Evolutionary conservation across 2,113 vertebrate species (phyloP).

Genomic region (Atrichornis clamosus): DNA sequence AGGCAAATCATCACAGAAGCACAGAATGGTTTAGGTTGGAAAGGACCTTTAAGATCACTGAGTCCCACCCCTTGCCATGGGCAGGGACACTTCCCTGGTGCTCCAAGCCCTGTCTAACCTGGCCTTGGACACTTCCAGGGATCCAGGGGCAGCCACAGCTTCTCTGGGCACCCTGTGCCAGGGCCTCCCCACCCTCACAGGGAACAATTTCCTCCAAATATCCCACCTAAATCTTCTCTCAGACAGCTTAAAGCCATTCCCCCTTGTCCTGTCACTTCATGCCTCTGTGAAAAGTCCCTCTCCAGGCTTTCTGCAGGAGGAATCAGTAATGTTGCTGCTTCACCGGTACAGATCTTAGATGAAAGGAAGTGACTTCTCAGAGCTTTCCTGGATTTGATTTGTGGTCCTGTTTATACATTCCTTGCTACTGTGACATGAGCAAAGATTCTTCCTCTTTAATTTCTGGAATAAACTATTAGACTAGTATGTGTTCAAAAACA

Average conservation of each 20-base stretch:
- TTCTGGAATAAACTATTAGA: not conserved
- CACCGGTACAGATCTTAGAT: not conserved
- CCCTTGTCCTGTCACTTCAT: not conserved
- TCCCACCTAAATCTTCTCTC: not conserved
- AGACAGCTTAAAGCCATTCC: not conserved
- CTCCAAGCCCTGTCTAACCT: not conserved
- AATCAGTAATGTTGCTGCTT: not conserved
- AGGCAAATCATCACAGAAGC: not conserved
- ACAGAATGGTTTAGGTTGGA: not conserved
- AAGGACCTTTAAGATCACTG: not conserved
- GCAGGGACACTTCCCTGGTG: not conserved
- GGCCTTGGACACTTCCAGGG: not conserved
- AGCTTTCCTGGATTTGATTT: not conserved
- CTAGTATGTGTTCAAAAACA: not conserved
- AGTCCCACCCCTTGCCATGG: no score
- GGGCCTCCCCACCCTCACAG: accelerated
- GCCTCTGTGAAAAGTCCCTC: not conserved
- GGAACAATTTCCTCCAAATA: not conserved
- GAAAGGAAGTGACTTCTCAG: not conserved
- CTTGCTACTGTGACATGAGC: not conserved
- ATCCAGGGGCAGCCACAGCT: not conserved
- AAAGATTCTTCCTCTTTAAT: not conserved
- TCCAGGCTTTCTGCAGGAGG: not conserved
- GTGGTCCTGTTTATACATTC: not conserved
- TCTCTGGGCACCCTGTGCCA: not conserved